A percentile compares a stretch with the other conserved stretches of the same genome.
phyloP scores from a whole-genome alignment of 2,888 invertebrate species.

The Lycia hirtaria region DNA sequence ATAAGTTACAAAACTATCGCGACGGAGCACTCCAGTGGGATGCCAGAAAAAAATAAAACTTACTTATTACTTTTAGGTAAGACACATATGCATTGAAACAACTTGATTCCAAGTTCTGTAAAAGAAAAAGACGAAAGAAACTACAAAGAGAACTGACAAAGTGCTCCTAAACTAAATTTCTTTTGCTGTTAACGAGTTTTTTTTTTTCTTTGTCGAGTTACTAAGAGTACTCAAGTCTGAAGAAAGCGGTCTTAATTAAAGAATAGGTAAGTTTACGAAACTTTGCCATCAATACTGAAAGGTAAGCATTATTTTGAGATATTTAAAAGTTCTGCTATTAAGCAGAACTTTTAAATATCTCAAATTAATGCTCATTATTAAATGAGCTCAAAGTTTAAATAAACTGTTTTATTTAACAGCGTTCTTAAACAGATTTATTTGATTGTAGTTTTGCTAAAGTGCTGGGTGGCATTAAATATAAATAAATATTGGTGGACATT shows the following conservation, averaged over 20 bases:
- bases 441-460: too few species aligned
- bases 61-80: background rate
- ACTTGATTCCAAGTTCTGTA: constrained; percentile 3
- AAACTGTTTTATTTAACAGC: background rate
- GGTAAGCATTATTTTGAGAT: background rate
- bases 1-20: background rate
- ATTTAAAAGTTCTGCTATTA: background rate
- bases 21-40: background rate
- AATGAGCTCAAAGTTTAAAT: background rate
- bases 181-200: constrained; percentile 26
- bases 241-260: constrained; percentile 24
- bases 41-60: background rate
- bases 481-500: too few species aligned
- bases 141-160: constrained; percentile 20
- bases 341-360: too few species aligned
- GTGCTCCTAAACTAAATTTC: constrained; percentile 22
- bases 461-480: too few species aligned
- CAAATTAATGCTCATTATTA: too few species aligned
- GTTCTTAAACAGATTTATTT: too few species aligned
- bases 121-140: constrained; percentile 14
- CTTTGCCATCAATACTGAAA: constrained; percentile 6
- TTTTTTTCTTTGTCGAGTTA: constrained; percentile 22
- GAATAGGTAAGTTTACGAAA: constrained; percentile 10
- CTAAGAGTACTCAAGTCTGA: constrained; percentile 15
- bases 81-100: background rate